Evolutionary conservation across 2,888 invertebrate genomes (phyloP).

Genomic region (Tyria jacobaeae): DNA sequence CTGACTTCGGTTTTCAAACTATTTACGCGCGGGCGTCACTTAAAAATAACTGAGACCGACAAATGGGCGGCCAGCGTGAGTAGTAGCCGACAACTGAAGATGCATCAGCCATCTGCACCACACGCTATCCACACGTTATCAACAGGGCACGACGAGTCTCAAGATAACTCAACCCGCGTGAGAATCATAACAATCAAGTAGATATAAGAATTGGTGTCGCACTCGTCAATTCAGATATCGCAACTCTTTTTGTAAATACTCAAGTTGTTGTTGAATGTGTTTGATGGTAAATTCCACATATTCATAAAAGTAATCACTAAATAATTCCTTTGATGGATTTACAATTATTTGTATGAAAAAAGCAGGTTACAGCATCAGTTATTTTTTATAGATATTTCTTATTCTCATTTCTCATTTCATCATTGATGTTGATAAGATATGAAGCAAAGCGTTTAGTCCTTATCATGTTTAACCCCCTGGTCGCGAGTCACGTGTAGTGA

Average conservation of each 20-base stretch:
- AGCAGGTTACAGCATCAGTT: too few species aligned
- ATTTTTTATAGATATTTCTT: too few species aligned
- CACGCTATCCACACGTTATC: slow-evolving; percentile 53
- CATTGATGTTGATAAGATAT: too few species aligned
- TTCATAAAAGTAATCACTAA: too few species aligned
- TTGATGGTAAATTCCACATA: too few species aligned
- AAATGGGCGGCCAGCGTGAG: slow-evolving; percentile 64
- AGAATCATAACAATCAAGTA: slow-evolving; percentile 60
- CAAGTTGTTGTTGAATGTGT: neutral
- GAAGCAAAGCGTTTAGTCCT: neutral
- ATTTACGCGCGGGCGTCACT: slow-evolving; percentile 18
- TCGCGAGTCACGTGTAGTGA: neutral
- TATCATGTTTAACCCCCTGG: neutral
- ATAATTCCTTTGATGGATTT: too few species aligned
- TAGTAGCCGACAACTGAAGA: slow-evolving; percentile 70
- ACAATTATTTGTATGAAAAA: too few species aligned
- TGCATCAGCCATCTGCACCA: slow-evolving; percentile 65
- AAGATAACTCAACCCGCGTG: slow-evolving; percentile 63
- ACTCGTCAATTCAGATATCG: slow-evolving; percentile 27
- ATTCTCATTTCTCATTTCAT: too few species aligned
- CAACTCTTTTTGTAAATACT: slow-evolving; percentile 15
- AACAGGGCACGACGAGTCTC: slow-evolving; percentile 59
- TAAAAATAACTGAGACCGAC: slow-evolving; percentile 30
- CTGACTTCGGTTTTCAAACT: slow-evolving; percentile 9
- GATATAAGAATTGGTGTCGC: slow-evolving; percentile 43